A percentile compares a stretch with the other conserved stretches of the same genome.
Evolutionary conservation across 2,797 vertebrate genomes (phyloP).

Genomic region (Scolopax bukidnonensis): DNA sequence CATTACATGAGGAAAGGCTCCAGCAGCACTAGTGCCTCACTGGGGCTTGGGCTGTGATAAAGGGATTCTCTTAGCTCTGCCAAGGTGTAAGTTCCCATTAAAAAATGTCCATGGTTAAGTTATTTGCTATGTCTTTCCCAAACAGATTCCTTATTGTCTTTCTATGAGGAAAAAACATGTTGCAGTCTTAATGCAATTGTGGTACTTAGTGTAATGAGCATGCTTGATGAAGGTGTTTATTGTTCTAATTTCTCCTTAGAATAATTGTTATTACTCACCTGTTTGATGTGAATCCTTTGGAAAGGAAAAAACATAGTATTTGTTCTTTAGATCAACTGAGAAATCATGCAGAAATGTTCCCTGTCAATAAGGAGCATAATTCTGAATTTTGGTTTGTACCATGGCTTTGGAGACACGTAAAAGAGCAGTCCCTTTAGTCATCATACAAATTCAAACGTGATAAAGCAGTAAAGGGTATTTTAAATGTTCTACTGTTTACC

Average conservation of each 20-base stretch:
- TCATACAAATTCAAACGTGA: background rate
- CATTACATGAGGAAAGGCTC: background rate
- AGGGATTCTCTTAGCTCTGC: background rate
- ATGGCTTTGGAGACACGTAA: background rate
- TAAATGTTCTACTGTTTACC: background rate
- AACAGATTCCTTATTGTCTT: background rate
- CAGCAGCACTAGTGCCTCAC: background rate
- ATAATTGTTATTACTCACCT: background rate
- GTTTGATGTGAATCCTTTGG: background rate
- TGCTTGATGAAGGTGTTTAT: background rate
- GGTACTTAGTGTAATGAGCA: conserved; percentile 8
- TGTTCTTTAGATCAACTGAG: background rate
- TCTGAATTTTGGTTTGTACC: background rate
- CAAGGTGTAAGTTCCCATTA: background rate
- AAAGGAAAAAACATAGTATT: background rate
- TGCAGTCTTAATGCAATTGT: background rate
- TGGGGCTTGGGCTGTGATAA: background rate
- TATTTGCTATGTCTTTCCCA: background rate
- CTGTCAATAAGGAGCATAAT: background rate
- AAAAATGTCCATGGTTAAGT: background rate
- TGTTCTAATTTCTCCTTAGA: conserved; percentile 2
- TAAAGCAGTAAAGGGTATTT: background rate
- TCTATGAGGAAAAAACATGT: background rate
- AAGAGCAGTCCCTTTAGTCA: background rate
- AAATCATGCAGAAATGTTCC: background rate